phyloP scores from a whole-genome alignment of 2,113 vertebrate species.

The Columbina picui region DNA sequence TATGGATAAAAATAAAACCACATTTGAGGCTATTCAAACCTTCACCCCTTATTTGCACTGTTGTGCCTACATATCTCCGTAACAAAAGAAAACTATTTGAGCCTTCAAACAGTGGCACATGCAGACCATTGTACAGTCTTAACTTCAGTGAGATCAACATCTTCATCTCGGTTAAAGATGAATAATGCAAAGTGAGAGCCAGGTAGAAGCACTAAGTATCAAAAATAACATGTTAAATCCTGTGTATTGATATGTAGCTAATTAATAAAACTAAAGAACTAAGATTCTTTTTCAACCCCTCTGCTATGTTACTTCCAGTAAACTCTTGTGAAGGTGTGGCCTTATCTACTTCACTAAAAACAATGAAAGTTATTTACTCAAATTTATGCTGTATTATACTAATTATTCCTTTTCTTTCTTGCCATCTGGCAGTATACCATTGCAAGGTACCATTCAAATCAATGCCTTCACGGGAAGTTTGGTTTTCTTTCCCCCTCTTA shows the following conservation, averaged over 20 bases:
- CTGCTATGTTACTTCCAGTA: background rate
- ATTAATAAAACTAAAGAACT: background rate
- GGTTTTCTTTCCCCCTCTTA: background rate
- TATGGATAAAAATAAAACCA: background rate
- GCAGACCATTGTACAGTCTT: background rate
- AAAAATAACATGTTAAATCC: background rate
- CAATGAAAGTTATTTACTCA: background rate
- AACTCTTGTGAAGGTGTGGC: background rate
- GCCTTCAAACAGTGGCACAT: accelerated
- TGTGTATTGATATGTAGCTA: background rate
- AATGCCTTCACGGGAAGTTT: background rate
- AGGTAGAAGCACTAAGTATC: background rate
- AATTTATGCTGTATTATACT: background rate
- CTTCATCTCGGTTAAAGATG: background rate
- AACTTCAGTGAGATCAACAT: background rate
- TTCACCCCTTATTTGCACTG: background rate
- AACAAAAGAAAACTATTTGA: background rate
- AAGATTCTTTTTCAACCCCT: background rate
- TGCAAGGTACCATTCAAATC: background rate
- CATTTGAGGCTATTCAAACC: background rate
- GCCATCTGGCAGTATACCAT: background rate
- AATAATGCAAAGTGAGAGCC: background rate
- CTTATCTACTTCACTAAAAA: background rate
- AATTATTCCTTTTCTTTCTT: background rate
- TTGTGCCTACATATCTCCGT: background rate